Percentiles rank a stretch among this genome's conserved stretches.
These are phyloP conservation scores for Eupithecia abbreviata DNA, from an alignment of 2,888 invertebrate species.

Conservation along the genomic window DNA sequence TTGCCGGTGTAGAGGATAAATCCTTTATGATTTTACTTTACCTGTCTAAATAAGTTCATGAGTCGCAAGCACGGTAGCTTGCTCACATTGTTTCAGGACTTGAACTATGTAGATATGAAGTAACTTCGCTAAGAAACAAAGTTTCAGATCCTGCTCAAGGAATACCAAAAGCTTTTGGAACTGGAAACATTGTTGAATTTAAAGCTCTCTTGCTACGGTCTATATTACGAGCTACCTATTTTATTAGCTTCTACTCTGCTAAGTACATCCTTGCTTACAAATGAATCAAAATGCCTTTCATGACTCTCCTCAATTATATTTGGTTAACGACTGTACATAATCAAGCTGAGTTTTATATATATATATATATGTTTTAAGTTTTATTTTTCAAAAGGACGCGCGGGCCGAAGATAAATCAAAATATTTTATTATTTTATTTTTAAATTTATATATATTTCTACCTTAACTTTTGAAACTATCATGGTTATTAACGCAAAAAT, in stretches of 20 bases:
- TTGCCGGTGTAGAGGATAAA: not conserved
- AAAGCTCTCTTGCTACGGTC: constrained; percentile 2
- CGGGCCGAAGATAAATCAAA: too few relatives aligned
- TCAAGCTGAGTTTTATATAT: too few relatives aligned
- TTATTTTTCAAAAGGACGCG: too few relatives aligned
- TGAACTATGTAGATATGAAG: constrained; percentile 17
- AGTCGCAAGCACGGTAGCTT: constrained; percentile 1
- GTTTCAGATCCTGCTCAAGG: constrained; percentile 14
- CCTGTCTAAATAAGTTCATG: not conserved
- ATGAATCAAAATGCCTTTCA: not conserved
- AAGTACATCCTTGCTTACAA: not conserved
- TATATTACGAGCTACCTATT: not conserved
- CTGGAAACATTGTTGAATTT: constrained; percentile 18
- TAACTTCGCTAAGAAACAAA: constrained; percentile 11
- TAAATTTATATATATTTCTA: too few relatives aligned
- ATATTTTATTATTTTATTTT: too few relatives aligned
- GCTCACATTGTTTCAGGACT: constrained; percentile 23
- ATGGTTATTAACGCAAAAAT: too few relatives aligned
- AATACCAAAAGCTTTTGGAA: constrained; percentile 22
- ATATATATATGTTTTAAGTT: too few relatives aligned
- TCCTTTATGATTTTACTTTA: constrained; percentile 16
- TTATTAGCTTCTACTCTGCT: not conserved
- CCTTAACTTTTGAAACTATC: too few relatives aligned
- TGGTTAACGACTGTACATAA: too few relatives aligned
- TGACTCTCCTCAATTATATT: too few relatives aligned